phyloP scores from a whole-genome alignment of 2,888 invertebrate species.

The Agapetus fuscipes region DNA sequence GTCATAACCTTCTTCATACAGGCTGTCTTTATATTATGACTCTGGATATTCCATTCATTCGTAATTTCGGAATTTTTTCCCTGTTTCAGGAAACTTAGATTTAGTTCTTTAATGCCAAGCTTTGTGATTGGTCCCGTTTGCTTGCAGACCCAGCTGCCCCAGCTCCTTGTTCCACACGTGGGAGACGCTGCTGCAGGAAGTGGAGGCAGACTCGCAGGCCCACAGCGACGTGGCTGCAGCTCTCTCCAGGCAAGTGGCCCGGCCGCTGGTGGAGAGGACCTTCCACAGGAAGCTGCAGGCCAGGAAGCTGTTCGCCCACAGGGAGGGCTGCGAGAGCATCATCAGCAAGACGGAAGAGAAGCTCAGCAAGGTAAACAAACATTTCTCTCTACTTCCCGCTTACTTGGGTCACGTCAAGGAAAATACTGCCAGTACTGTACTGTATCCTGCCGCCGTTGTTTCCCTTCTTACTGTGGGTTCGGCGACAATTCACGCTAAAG shows the following conservation, averaged over 20 bases:
- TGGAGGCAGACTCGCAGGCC: constrained; percentile 80
- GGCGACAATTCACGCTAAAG: no score
- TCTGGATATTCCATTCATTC: no score
- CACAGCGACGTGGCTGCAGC: constrained; percentile 77
- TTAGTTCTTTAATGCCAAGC: no score
- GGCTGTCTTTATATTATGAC: no score
- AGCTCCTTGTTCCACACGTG: constrained; percentile 75
- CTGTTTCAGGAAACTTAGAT: no score
- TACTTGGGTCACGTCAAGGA: no score
- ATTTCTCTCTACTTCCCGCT: no score
- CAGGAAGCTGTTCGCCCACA: constrained; percentile 80
- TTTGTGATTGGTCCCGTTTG: not conserved
- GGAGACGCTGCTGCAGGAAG: constrained; percentile 85
- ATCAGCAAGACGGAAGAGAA: constrained; percentile 78
- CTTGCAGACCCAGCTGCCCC: constrained; percentile 16
- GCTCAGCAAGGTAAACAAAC: constrained; percentile 51
- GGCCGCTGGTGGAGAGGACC: constrained; percentile 76
- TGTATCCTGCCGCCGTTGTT: no score
- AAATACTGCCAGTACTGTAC: no score
- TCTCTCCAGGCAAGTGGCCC: constrained; percentile 65
- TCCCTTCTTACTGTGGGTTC: no score
- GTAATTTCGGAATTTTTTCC: no score
- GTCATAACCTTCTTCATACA: no score
- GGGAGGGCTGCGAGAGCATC: constrained; percentile 83
- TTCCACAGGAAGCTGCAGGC: constrained; percentile 88